These are phyloP conservation scores for Melanostoma mellinum DNA, from an alignment of 2,888 invertebrate species.

Conservation along the genomic window DNA sequence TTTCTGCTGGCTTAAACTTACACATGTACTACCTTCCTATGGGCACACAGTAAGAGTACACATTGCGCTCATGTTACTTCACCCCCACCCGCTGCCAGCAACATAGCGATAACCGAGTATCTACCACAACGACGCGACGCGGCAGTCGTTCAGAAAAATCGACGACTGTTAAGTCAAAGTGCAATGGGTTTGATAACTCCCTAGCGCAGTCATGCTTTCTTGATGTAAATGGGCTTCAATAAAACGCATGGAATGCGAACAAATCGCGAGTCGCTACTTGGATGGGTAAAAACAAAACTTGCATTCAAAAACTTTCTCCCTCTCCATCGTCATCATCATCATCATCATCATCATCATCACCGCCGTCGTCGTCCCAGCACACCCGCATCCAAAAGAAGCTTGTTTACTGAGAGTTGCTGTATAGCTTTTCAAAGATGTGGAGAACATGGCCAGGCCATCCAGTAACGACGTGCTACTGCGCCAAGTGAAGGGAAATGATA, in stretches of 20 bases:
- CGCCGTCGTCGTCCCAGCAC: not conserved
- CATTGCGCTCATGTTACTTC: not conserved
- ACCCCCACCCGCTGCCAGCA: too few relatives aligned
- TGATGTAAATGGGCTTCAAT: conserved; percentile 22
- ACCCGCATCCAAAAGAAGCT: conserved; percentile 46
- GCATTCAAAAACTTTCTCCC: conserved; percentile 38
- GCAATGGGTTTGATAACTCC: conserved; percentile 40
- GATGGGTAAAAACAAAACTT: conserved; percentile 37
- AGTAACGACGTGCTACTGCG: conserved; percentile 31
- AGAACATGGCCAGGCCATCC: conserved; percentile 30
- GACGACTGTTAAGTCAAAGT: conserved; percentile 55
- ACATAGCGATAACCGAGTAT: conserved; percentile 18
- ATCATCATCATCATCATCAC: not conserved
- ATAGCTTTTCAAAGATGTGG: conserved; percentile 15
- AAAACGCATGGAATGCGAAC: conserved; percentile 43
- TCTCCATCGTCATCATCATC: not conserved
- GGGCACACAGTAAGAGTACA: not conserved
- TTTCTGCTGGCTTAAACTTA: not conserved
- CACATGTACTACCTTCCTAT: not conserved
- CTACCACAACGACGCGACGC: not conserved
- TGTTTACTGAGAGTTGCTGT: conserved; percentile 55
- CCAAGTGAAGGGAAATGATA: conserved; percentile 54
- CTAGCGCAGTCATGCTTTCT: conserved; percentile 10
- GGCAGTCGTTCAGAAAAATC: conserved; percentile 31
- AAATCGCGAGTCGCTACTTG: conserved; percentile 36